Evolutionary conservation across 2,888 invertebrate species (phyloP).

Genomic region (Conchocele bisecta): DNA sequence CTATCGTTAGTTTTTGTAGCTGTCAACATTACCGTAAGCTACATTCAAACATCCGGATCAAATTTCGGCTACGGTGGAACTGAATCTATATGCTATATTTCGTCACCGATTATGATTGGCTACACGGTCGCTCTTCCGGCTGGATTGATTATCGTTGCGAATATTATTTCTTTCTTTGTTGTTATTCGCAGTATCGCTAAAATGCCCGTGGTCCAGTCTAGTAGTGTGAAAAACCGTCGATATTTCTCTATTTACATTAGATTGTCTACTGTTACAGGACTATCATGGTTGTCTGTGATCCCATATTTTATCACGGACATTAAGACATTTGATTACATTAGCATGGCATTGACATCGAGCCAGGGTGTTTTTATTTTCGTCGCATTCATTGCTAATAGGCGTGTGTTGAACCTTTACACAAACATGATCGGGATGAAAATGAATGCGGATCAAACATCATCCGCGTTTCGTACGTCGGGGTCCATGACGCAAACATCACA

Average conservation of each 20-base stretch:
- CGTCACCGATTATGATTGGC: conserved; percentile 21
- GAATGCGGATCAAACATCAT: no score
- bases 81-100: conserved; percentile 32
- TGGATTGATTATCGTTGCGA: conserved; percentile 13
- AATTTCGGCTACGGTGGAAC: conserved; percentile 34
- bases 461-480: no score
- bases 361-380: conserved; percentile 48
- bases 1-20: no score
- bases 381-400: conserved; percentile 32
- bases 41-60: neutral
- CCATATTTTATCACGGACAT: conserved; percentile 25
- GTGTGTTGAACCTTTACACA: conserved; percentile 10
- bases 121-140: conserved; percentile 34
- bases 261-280: conserved; percentile 43
- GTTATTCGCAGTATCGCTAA: conserved; percentile 21
- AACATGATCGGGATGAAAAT: no score
- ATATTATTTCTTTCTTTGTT: conserved; percentile 26
- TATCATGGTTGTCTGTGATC: conserved; percentile 42
- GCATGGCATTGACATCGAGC: conserved; percentile 24
- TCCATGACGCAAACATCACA: no score
- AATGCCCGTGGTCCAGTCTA: conserved; percentile 7
- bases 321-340: conserved; percentile 20
- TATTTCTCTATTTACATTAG: conserved; percentile 26
- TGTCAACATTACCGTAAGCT: conserved; percentile 21
- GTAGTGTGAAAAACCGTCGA: conserved; percentile 26